Evolutionary conservation across 2,888 invertebrate species (phyloP).

Genomic region (Pteria penguin): DNA sequence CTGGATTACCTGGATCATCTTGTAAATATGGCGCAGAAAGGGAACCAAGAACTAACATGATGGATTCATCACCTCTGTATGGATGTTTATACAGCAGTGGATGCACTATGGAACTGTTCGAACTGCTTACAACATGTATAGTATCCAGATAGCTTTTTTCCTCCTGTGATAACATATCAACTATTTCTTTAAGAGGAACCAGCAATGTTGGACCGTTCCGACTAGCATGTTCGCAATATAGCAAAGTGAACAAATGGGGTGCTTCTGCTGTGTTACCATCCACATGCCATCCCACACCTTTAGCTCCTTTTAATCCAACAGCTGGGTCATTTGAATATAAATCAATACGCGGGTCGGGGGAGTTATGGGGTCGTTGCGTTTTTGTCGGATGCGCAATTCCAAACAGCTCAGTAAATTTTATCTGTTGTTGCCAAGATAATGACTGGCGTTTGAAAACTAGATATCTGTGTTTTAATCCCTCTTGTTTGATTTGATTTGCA

Average conservation of each 20-base stretch:
- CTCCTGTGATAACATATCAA: constrained; percentile 31
- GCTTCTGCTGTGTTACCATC: constrained; percentile 35
- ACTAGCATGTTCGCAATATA: constrained; percentile 39
- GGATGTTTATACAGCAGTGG: constrained; percentile 44
- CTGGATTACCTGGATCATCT: constrained; percentile 5
- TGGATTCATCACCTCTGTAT: constrained; percentile 38
- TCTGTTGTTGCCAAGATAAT: constrained; percentile 38
- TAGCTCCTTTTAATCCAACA: constrained; percentile 28
- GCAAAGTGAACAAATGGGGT: constrained; percentile 41
- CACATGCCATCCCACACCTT: constrained; percentile 44
- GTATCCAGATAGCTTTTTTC: constrained; percentile 34
- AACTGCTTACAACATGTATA: constrained; percentile 38
- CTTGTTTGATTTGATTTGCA: constrained; percentile 32
- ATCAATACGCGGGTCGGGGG: constrained; percentile 31
- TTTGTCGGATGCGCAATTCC: constrained; percentile 32
- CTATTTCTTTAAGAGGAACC: constrained; percentile 43
- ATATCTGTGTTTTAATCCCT: constrained; percentile 41
- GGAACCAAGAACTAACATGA: constrained; percentile 36
- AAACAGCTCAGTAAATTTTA: constrained; percentile 30
- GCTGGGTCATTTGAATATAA: constrained; percentile 40
- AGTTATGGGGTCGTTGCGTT: constrained; percentile 25
- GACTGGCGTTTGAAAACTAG: constrained; percentile 33
- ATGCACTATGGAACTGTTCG: constrained; percentile 29
- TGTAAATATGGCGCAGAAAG: constrained; percentile 41
- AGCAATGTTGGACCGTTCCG: constrained; percentile 42